Evolutionary conservation across 2,888 invertebrate genomes (phyloP).

Genomic region (Sturmia bella): DNA sequence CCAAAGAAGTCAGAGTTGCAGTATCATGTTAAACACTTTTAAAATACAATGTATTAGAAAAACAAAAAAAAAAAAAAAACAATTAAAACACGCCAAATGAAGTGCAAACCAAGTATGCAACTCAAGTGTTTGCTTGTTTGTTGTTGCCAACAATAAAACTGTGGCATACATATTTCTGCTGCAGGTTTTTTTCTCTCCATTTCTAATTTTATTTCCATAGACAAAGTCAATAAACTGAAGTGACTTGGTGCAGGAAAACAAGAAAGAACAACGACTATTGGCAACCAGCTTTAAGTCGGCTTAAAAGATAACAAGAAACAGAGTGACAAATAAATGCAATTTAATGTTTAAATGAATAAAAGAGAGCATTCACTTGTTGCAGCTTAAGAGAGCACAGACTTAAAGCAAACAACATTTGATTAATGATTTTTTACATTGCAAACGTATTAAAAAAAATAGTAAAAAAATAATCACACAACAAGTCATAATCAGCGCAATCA

Average conservation of each 20-base stretch:
- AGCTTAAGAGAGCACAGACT: no score
- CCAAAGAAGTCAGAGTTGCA: constrained; percentile 1
- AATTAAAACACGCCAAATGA: background rate
- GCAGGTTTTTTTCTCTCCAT: no score
- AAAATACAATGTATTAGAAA: background rate
- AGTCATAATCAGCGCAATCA: no score
- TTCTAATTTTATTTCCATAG: background rate
- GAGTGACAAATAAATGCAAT: no score
- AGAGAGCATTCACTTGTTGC: no score
- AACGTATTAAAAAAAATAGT: no score
- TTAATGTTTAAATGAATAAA: no score
- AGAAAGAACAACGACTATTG: constrained; percentile 16
- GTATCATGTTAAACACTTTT: background rate
- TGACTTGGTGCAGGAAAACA: background rate
- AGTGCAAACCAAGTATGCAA: background rate
- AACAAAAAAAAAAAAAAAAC: background rate
- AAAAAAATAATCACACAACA: no score
- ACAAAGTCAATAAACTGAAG: constrained; percentile 45
- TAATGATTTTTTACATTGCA: no score
- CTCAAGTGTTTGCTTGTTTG: no score
- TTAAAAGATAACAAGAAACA: background rate
- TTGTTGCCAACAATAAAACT: constrained; percentile 16
- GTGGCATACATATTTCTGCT: constrained; percentile 26
- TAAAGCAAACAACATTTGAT: no score
- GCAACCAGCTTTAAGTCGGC: constrained; percentile 38